A percentile compares a stretch with the other conserved stretches of the same genome.
phyloP scores from a whole-genome alignment of 2,888 invertebrate species.

The Laspeyria flexula region DNA sequence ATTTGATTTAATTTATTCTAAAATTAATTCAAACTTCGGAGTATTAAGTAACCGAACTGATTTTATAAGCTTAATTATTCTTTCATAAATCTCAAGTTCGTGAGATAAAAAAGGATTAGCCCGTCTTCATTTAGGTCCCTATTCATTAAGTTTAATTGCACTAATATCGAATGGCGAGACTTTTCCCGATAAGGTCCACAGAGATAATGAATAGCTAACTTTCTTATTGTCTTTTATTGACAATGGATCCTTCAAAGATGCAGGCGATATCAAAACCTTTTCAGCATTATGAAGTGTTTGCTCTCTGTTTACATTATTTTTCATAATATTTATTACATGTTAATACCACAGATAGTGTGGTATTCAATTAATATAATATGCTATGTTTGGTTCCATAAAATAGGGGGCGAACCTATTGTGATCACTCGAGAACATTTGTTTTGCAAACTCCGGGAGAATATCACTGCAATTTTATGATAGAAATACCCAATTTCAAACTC shows the following conservation, averaged over 20 bases:
- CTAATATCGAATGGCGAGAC: conserved; percentile 22
- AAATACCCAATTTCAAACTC: no score
- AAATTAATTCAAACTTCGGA: conserved; percentile 27
- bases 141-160: conserved; percentile 41
- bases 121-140: conserved; percentile 21
- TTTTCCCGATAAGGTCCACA: conserved; percentile 25
- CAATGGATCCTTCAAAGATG: conserved; percentile 16
- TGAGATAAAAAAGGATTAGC: conserved; percentile 27
- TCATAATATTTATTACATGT: no score
- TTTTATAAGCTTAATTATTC: conserved; percentile 19
- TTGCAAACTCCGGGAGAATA: no score
- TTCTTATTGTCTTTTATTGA: conserved; percentile 27
- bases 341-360: no score
- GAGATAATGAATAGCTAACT: conserved; percentile 33
- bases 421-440: no score
- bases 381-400: no score
- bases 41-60: conserved; percentile 8
- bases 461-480: no score
- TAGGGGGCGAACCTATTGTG: no score
- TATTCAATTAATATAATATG: no score
- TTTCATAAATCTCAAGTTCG: conserved; percentile 17
- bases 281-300: neutral
- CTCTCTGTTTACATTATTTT: no score
- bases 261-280: neutral
- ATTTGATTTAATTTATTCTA: conserved; percentile 7